phyloP scores from a whole-genome alignment of 2,113 vertebrate species.

The Solenodon paradoxus region DNA sequence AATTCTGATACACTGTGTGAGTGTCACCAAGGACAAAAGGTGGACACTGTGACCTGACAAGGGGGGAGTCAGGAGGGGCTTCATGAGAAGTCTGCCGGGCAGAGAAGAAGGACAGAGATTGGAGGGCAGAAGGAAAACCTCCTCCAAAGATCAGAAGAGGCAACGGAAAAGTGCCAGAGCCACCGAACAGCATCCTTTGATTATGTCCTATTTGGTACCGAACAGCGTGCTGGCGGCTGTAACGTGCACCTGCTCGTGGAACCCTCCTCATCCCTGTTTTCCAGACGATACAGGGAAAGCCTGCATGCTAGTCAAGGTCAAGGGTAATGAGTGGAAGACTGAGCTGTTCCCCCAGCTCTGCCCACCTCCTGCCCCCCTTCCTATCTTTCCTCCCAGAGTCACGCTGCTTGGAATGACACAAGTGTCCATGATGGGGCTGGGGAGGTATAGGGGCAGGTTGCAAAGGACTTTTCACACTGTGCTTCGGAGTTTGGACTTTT shows the following conservation, averaged over 20 bases:
- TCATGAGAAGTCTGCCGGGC: background rate
- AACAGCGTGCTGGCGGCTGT: background rate
- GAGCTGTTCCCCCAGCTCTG: background rate
- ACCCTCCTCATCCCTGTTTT: background rate
- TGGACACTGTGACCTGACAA: background rate
- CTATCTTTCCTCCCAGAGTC: background rate
- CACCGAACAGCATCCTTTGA: background rate
- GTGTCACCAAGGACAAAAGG: background rate
- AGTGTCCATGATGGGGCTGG: background rate
- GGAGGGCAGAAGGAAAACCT: background rate
- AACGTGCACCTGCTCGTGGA: background rate
- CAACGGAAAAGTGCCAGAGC: background rate
- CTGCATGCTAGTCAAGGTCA: background rate
- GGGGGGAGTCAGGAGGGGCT: background rate
- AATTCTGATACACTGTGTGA: background rate
- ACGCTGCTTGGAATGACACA: background rate
- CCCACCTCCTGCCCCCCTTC: background rate
- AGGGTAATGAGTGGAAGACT: background rate
- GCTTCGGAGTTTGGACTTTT: background rate
- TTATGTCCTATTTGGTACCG: fast-evolving
- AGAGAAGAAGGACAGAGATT: background rate
- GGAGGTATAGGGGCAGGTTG: background rate
- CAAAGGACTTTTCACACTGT: conserved; percentile 8
- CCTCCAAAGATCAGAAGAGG: background rate
- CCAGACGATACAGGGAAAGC: background rate